Evolutionary conservation across 1,140 invertebrate genomes (phyloP), one percentile per base, ranked within the genome.

Genomic region (Coboldia fuscipes): DNA sequence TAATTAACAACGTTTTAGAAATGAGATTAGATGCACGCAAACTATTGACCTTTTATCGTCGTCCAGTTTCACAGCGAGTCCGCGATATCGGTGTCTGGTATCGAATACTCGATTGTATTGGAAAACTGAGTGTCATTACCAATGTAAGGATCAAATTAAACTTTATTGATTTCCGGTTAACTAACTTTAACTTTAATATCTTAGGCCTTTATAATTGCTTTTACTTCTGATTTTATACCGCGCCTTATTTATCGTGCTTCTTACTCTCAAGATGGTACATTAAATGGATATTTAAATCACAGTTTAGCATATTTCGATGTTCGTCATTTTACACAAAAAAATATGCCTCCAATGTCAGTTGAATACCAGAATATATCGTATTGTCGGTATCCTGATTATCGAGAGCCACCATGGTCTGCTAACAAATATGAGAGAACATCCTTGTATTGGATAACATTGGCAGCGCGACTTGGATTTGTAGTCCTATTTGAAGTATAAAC

Each of bases 171-270:
- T 36, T 4, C 10, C 8, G 19, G 12, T 23, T 4, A 30, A 30
- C n/a, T 30, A 29, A 17, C 34, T 22, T 14, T 24, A 26, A 36
- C 14, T 21, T 30, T 38, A 24, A 40, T 47, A 37, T 61, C 60
- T 50, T 52, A 96, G 89, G 93, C 81, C 32, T 89, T 96, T 46
- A 92, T 98, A 33, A 97, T 99, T 48, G 93, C 93, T 23, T 98
- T 98, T 60, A 97, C 93, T 3, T 97, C 90, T 0, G 89, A 97
- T 46, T 92, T 97, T 57, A 85, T 98, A 39, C 92, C 93, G 10
- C 71, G 80, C 30, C 46, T 96, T 28, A 75, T 96, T 7, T 97
- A 97, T 56, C 60, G 60, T 38, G 56, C 68, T 23, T 53, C 57
- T 4, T 61, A 70, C 12, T 71, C 66, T 30, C 39, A 58, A 14